Percentiles rank a stretch among this genome's conserved stretches.
Conservation (phyloP, 1,140 invertebrate genomes). For the Heliconius nattereri region DNA sequence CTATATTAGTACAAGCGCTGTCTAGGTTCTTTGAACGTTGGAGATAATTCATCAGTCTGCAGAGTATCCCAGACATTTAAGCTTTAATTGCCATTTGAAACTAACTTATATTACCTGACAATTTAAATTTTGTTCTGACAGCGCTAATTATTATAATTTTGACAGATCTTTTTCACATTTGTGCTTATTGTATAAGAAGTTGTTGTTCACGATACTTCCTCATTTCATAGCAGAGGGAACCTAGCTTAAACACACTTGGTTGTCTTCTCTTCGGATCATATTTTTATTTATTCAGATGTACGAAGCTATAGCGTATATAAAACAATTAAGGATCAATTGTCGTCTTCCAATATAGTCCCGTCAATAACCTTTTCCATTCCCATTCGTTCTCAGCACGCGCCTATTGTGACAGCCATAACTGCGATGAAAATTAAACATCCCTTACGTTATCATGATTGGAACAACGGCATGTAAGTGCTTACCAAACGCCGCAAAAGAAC, state of each 20-base stretch:
- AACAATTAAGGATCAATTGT: not conserved
- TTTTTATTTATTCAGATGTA: not conserved
- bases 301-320: not conserved
- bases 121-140: not conserved
- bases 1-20: slow-evolving; percentile 24
- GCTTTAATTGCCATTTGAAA: slow-evolving; percentile 40
- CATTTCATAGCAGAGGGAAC: too few relatives aligned
- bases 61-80: slow-evolving; percentile 39
- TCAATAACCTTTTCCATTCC: slow-evolving; percentile 31
- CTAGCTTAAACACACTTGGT: too few relatives aligned
- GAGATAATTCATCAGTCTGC: slow-evolving; percentile 42
- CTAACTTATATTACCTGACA: slow-evolving; percentile 23
- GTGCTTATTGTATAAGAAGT: not conserved
- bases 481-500: slow-evolving; percentile 69
- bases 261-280: too few relatives aligned
- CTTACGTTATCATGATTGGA: slow-evolving; percentile 72
- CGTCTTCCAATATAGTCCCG: not conserved
- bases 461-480: slow-evolving; percentile 71
- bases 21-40: slow-evolving; percentile 38
- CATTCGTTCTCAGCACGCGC: slow-evolving; percentile 24
- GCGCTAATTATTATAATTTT: not conserved
- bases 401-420: slow-evolving; percentile 38
- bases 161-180: not conserved
- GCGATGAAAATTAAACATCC: slow-evolving; percentile 44
- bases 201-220: too few relatives aligned